Evolutionary conservation across 2,113 vertebrate species (phyloP).

Genomic region (Pungitius pungitius): DNA sequence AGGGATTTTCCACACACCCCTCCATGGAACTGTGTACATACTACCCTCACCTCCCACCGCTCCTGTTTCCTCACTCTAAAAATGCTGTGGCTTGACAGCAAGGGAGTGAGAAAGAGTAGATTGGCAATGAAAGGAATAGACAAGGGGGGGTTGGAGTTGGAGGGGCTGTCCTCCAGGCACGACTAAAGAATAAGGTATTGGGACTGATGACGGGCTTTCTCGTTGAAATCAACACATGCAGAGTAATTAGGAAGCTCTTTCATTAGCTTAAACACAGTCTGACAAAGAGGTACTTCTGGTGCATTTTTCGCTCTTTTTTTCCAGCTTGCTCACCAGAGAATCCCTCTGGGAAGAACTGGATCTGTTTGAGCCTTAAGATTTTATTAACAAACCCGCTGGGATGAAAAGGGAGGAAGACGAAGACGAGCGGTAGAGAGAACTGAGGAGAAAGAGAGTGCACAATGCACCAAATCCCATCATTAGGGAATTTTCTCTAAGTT

Average conservation of each 20-base stretch:
- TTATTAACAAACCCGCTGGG: slow-evolving; percentile 63
- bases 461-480: slow-evolving; percentile 59
- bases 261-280: slow-evolving; percentile 68
- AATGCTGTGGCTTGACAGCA: slow-evolving; percentile 25
- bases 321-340: slow-evolving; percentile 29
- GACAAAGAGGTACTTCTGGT: slow-evolving; percentile 50
- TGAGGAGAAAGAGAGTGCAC: slow-evolving; percentile 17
- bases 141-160: not conserved
- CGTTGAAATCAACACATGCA: slow-evolving; percentile 66
- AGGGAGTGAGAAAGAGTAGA: slow-evolving; percentile 36
- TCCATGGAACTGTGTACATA: not conserved
- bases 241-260: slow-evolving; percentile 71
- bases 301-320: slow-evolving; percentile 24
- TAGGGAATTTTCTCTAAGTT: slow-evolving; percentile 55
- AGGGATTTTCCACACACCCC: not conserved
- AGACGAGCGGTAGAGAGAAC: slow-evolving; percentile 1
- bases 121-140: slow-evolving; percentile 41
- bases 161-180: slow-evolving; percentile 47
- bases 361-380: slow-evolving; percentile 64
- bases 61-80: slow-evolving; percentile 14
- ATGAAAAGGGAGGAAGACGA: slow-evolving; percentile 21
- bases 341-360: slow-evolving; percentile 54
- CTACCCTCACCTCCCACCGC: slow-evolving; percentile 10
- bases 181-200: slow-evolving; percentile 74
- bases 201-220: slow-evolving; percentile 73